Conservation (phyloP, 2,888 invertebrate genomes). For the Cryptosula pallasiana region DNA sequence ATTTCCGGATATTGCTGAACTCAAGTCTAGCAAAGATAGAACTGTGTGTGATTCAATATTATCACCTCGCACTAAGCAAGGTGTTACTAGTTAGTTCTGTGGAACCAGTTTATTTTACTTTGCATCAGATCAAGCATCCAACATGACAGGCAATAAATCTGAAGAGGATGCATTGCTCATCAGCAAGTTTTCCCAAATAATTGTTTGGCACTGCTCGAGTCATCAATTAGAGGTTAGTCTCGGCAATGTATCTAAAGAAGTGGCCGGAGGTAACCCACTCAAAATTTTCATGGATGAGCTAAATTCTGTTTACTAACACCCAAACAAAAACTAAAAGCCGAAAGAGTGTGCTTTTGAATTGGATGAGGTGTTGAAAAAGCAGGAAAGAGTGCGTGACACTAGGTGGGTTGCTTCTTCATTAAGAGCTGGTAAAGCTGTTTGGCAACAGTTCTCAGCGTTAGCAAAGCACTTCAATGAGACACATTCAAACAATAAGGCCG, state of each 20-base stretch:
- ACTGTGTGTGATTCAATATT: neutral
- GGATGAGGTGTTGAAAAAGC: neutral
- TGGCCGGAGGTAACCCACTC: neutral
- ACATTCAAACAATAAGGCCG: neutral
- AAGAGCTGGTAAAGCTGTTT: neutral
- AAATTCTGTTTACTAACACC: neutral
- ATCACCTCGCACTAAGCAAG: neutral
- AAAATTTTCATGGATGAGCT: neutral
- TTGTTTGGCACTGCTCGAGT: neutral
- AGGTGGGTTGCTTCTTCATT: slow-evolving; percentile 3
- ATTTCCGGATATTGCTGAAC: neutral
- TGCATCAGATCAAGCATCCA: no score
- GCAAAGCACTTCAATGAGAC: neutral
- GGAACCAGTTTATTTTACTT: no score
- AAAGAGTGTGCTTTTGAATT: neutral
- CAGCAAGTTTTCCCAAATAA: neutral
- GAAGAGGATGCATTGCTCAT: neutral
- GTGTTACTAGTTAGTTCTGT: neutral
- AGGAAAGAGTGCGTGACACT: neutral
- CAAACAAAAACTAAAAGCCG: neutral
- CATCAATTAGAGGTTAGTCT: neutral
- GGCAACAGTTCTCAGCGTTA: neutral
- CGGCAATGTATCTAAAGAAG: neutral
- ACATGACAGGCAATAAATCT: no score
- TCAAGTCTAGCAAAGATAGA: neutral